Percentiles rank a stretch among this genome's conserved stretches.
Conservation (phyloP, 2,888 invertebrate species). For the Macaria notata region DNA sequence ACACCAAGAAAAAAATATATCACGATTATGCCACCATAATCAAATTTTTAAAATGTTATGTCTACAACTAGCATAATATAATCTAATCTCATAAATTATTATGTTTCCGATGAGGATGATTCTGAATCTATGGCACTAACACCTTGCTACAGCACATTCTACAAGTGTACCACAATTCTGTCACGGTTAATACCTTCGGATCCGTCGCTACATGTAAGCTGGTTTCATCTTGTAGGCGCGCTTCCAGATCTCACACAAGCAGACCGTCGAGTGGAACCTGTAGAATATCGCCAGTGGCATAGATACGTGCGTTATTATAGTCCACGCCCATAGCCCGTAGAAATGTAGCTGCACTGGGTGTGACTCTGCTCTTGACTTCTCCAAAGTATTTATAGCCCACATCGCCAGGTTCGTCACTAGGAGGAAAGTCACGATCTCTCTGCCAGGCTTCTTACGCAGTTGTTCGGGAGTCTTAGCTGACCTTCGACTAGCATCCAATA, state of each 20-base stretch:
- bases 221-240: constrained; percentile 96
- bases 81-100: constrained; percentile 6
- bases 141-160: constrained; percentile 53
- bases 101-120: constrained; percentile 34
- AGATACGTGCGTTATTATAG: constrained; percentile 96
- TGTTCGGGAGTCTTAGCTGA: constrained; percentile 92
- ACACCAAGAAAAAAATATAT: constrained; percentile 41
- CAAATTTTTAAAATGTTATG: constrained; percentile 18
- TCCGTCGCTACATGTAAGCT: constrained; percentile 88
- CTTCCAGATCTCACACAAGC: constrained; percentile 98
- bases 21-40: constrained; percentile 26
- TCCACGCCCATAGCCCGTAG: constrained; percentile 97
- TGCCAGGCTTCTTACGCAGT: constrained; percentile 92
- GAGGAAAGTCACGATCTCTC: constrained; percentile 96
- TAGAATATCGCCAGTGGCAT: constrained; percentile 97
- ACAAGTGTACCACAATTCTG: constrained; percentile 58
- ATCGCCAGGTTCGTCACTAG: constrained; percentile 94
- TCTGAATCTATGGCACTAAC: constrained; percentile 72
- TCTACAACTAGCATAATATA: constrained; percentile 15
- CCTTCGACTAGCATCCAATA: constrained; percentile 93
- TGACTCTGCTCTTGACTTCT: constrained; percentile 94
- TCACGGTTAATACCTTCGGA: constrained; percentile 58
- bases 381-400: constrained; percentile 97
- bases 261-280: constrained; percentile 97
- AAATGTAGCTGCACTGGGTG: constrained; percentile 96